Conservation (phyloP, 2,113 vertebrate genomes). For the Heloderma charlesbogerti region DNA sequence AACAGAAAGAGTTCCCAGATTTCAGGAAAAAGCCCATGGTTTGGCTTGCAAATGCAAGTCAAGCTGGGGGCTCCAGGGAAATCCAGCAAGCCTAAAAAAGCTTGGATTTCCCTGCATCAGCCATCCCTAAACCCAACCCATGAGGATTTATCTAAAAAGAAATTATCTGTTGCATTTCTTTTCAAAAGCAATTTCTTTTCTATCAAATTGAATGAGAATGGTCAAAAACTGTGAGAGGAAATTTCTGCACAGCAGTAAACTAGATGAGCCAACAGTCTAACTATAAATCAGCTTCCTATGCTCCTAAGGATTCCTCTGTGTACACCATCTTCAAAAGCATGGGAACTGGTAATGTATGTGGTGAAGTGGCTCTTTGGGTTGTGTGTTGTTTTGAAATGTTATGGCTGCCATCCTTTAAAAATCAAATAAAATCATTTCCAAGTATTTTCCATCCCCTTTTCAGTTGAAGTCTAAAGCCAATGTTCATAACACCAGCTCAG, state of each 20-base stretch:
- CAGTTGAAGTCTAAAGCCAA: conserved; percentile 39
- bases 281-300: background rate
- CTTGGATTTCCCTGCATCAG: too few species aligned
- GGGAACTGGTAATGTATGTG: background rate
- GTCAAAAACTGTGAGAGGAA: background rate
- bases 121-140: too few species aligned
- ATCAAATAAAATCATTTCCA: background rate
- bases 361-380: background rate
- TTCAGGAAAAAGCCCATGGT: too few species aligned
- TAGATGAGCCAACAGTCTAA: too few species aligned
- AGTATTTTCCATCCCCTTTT: conserved; percentile 17
- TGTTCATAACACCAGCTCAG: conserved; percentile 30
- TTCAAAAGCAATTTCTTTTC: too few species aligned
- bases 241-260: background rate
- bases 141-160: too few species aligned
- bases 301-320: background rate
- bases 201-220: too few species aligned
- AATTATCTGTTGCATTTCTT: too few species aligned
- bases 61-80: too few species aligned
- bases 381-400: background rate
- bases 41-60: too few species aligned
- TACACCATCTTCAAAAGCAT: conserved; percentile 20
- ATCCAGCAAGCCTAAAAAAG: too few species aligned
- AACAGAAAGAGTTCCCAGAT: too few species aligned
- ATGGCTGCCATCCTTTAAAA: conserved; percentile 12